Evolutionary conservation across 2,888 invertebrate species (phyloP), one percentile per base, ranked within the genome.

Genomic region (Sphaerophoria taeniata): DNA sequence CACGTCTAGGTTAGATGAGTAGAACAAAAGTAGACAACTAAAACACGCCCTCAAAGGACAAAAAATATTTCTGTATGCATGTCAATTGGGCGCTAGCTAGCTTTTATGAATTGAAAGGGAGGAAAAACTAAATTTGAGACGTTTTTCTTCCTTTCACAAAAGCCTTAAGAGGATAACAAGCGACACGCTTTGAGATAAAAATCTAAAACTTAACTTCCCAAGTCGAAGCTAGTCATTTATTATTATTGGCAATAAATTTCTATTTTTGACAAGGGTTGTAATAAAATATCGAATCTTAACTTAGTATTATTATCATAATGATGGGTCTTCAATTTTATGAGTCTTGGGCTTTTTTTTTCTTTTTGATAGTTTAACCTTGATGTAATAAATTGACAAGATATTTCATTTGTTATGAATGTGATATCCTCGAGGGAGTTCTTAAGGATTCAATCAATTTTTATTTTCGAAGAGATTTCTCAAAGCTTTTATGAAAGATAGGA

Each of bases 51-150:
- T 39, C 9, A 9, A 43, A 34, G 55, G 39, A 34, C 2, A 43
- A 55, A 12, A 12, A 24, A 24, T 24, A 24, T 24, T 55, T 36
- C 53, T 16, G 49, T 69, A 61, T 73, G 72, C 61, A 77, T 73
- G 78, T 78, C 82, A 83, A 58, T 83, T 70, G 69, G 45, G 56
- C n/a, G 33, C 45, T 33, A 39, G 47, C 3, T 24, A 4, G 9
- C 43, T 39, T 36, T 6, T 14, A 16, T 49, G 6, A 34, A 34
- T 24, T 34, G 43, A 6, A 36, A 31, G 11, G 9, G 2, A 43
- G 73, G 36, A 69, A 24, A 24, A 24, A 24, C 24, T 24, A 24
- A 24, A 24, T 24, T 31, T 67, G 43, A 55, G 45, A 63, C 34
- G 11, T 69, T 69, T 73, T 7, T 16, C 9, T 51, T 51, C 16